phyloP scores from a whole-genome alignment of 2,888 invertebrate genomes.

The Xanthorhoe spadicearia region DNA sequence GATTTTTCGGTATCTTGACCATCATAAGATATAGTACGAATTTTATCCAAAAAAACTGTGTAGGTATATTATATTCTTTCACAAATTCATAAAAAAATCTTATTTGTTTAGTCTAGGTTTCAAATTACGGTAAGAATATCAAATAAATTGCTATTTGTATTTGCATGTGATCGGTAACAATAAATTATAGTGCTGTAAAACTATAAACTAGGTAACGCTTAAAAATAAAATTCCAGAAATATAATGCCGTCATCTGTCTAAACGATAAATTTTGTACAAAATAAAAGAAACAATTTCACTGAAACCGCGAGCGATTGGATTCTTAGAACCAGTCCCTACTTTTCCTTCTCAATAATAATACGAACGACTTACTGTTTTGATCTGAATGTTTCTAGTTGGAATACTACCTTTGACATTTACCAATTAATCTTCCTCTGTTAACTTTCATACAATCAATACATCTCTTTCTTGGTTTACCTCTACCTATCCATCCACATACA shows the following conservation, averaged over 20 bases:
- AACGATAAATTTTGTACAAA: constrained; percentile 14
- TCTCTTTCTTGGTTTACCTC: too few species aligned
- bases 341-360: constrained; percentile 12
- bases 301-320: constrained; percentile 9
- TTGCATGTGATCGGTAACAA: not conserved
- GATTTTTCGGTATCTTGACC: not conserved
- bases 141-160: not conserved
- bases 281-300: constrained; percentile 23
- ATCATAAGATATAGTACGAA: too few species aligned
- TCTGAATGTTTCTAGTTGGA: not conserved
- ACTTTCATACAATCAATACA: too few species aligned
- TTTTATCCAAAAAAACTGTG: too few species aligned
- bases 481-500: too few species aligned
- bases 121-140: not conserved
- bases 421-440: too few species aligned
- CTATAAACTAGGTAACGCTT: not conserved
- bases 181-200: not conserved
- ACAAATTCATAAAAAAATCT: too few species aligned
- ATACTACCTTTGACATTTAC: too few species aligned
- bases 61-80: too few species aligned
- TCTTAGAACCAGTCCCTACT: constrained; percentile 20
- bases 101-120: not conserved
- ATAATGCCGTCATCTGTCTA: constrained; percentile 1
- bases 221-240: not conserved
- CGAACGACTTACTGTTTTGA: not conserved